Base-by-base conservation (phyloP, 2,797 vertebrate species). In the Cossypha dichroa region DNA sequence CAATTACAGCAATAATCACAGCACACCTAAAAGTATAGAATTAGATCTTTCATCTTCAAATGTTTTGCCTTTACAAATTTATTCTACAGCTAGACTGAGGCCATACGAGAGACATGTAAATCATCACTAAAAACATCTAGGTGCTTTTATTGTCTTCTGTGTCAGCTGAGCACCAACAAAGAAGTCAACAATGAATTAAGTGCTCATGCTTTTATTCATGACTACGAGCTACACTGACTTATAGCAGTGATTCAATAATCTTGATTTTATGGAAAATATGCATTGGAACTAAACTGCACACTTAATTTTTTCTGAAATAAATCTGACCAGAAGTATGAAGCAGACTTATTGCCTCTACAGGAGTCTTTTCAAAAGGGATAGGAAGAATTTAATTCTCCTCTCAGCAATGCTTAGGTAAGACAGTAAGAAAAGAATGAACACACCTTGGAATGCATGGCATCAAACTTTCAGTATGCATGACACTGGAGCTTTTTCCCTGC, bases 381-480 rank as follows among this genome's bases (percentile, higher is more conserved):
- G 49, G 60, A 64, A 81, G 17, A 86, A 58, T 7, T 45, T 21
- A 36, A 56, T 73, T 64, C 26, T 70, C 9, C 21, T 59, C 15
- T 83, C 29, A 69, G 22, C 7, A 28, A 63, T 23, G 16, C 36
- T 83, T 29, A 40, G 25, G 33, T 67, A 54, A 75, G 51, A 54
- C 0, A 0, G 23, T 41, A 59, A 40, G 10, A 31, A 80, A 77
- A 41, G 31, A 85, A 55, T 1, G 9, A 59, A 46, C 21, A 56
- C 18, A 69, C 5, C 21, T 48, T 56, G 38, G 28, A 74, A 81
- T 13, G 26, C 9, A 31, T 34, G 34, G 14, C 34, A 56, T 66
- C 25, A 82, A 36, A 74, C 18, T 62, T 84, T 18, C 1, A 0
- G 38, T 38, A 66, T 29, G 20, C 22, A 26, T 34, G 36, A 64